Evolutionary conservation across 2,797 vertebrate species (phyloP).

Genomic region (Benthosema pterotum): DNA sequence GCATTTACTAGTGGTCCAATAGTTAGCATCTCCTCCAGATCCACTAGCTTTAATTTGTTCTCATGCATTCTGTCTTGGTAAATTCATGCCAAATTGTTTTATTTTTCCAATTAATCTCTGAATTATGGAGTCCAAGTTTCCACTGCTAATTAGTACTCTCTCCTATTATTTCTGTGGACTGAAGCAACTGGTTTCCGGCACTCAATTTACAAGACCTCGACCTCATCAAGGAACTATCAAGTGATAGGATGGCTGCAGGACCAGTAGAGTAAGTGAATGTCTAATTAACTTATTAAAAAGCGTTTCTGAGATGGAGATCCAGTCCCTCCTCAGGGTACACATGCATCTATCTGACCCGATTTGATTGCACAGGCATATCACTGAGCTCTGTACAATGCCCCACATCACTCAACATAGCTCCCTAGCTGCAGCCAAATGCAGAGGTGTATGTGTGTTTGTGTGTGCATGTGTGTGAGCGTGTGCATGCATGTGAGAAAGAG

Average conservation of each 20-base stretch:
- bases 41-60: slow-evolving; percentile 42
- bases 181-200: slow-evolving; percentile 63
- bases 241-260: slow-evolving; percentile 65
- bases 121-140: slow-evolving; percentile 45
- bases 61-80: slow-evolving; percentile 38
- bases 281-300: slow-evolving; percentile 80
- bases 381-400: slow-evolving; percentile 75
- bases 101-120: slow-evolving; percentile 48
- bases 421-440: slow-evolving; percentile 52
- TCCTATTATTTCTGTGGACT: slow-evolving; percentile 52
- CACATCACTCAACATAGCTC: slow-evolving; percentile 68
- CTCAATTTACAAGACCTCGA: slow-evolving; percentile 63
- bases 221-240: slow-evolving; percentile 70
- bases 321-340: slow-evolving; percentile 70
- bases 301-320: slow-evolving; percentile 75
- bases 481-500: slow-evolving; percentile 43
- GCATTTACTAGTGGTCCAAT: too few species aligned
- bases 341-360: slow-evolving; percentile 79
- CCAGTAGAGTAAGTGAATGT: slow-evolving; percentile 73
- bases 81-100: slow-evolving; percentile 46
- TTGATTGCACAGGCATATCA: slow-evolving; percentile 78
- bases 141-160: slow-evolving; percentile 67
- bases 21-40: slow-evolving; percentile 16
- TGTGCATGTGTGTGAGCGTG: slow-evolving; percentile 24
- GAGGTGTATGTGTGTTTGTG: slow-evolving; percentile 45